A percentile compares a stretch with the other conserved stretches of the same genome.
Evolutionary conservation across 2,888 invertebrate species (phyloP).

Genomic region (Onthophagus sagittarius): DNA sequence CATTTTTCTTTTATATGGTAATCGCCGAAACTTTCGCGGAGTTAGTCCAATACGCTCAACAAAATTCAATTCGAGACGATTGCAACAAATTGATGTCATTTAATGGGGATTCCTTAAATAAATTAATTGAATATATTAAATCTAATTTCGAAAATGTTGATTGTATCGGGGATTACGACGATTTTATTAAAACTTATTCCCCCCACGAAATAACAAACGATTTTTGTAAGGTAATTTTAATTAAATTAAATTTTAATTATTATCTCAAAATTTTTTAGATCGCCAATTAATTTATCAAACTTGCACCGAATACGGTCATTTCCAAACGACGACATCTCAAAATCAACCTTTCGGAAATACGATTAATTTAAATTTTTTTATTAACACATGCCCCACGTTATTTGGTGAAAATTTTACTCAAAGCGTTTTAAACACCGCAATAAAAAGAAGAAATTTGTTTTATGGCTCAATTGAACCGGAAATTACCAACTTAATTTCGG

Average conservation of each 20-base stretch:
- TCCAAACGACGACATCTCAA: too few relatives aligned
- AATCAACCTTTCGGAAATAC: too few relatives aligned
- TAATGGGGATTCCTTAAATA: conserved; percentile 20
- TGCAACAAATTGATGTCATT: conserved; percentile 18
- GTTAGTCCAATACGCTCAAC: conserved; percentile 26
- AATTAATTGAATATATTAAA: conserved; percentile 23
- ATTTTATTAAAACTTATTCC: too few relatives aligned
- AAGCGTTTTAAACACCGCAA: conserved; percentile 18
- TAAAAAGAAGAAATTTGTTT: conserved; percentile 19
- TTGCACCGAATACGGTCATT: conserved; percentile 27
- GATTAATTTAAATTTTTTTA: too few relatives aligned
- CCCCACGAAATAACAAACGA: too few relatives aligned
- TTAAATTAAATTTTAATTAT: neutral
- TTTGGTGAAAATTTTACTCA: too few relatives aligned
- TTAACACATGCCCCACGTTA: too few relatives aligned
- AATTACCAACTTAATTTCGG: conserved; percentile 21
- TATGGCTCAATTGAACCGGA: conserved; percentile 20
- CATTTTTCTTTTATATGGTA: conserved; percentile 25
- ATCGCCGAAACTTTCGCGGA: conserved; percentile 23
- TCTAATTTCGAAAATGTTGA: too few relatives aligned
- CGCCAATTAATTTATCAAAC: conserved; percentile 28
- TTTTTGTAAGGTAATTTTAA: conserved; percentile 9
- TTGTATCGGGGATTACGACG: too few relatives aligned
- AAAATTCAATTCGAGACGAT: conserved; percentile 5
- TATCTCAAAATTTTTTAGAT: conserved; percentile 8